Base-by-base conservation (phyloP, 2,113 vertebrate species). In the Forbesichthys papilliferus region DNA sequence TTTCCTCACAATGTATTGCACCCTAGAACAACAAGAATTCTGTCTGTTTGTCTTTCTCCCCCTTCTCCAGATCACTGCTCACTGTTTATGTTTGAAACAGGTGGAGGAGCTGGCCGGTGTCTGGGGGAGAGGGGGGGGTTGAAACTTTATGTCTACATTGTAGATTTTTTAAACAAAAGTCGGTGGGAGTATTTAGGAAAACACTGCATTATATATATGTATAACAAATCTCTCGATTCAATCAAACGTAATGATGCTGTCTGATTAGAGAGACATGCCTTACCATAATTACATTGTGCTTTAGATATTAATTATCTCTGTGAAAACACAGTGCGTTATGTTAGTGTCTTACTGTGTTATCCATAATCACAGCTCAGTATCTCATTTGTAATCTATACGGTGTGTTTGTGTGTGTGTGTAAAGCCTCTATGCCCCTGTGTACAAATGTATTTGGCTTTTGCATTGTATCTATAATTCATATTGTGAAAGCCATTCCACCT, bases 281-380 rank as follows among this genome's bases (percentile, higher is more conserved):
- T 88, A 87, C 88, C 90, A 78, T 87, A 91, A 92, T 92, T 90
- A 91, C 83, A 81, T 76, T 81, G 68, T 72, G 84, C 81, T 90
- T 88, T 87, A 83, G 89, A 90, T 72, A 92, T 92, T 88, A 66
- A 89, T 90, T 91, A 89, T 71, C 88, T 89, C 84, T 85, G 79
- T 69, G 80, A 82, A 82, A 63, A 75, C 84, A 74, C 74, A 81
- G 80, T 77, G 65, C 62, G 66, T 80, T 86, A 80, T 87, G 78
- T 82, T 81, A 79, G 76, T 88, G 86, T 90, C 83, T 79, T 51
- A 80, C 69, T 69, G 75, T 71, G 88, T 90, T 90, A 91, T 87
- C 83, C 78, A 81, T 89, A 90, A 92, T 88, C 81, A 88, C 67
- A 86, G 73, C 74, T 84, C 88, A 84, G 81, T 62, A 86, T 86